A percentile compares a stretch with the other conserved stretches of the same genome.
Conservation (phyloP, 2,797 vertebrate genomes). For the Xyrichtys novacula region DNA sequence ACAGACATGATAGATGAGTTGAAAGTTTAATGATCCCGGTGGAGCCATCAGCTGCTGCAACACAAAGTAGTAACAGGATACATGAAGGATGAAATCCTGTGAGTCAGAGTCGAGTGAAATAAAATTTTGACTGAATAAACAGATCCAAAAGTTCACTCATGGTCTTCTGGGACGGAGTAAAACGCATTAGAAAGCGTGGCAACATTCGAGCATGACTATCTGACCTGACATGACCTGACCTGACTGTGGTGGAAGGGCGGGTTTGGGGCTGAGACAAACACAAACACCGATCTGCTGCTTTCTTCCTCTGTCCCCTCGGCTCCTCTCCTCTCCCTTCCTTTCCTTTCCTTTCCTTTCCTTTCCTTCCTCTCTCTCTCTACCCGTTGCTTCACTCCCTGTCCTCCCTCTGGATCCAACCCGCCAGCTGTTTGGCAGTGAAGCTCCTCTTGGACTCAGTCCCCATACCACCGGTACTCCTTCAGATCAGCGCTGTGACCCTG, state of each 20-base stretch:
- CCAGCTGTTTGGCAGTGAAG: constrained; percentile 65
- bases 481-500: constrained; percentile 22
- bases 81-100: constrained; percentile 20
- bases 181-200: neutral
- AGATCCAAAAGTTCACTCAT: neutral
- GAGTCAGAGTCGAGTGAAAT: constrained; percentile 15
- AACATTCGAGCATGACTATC: neutral
- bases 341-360: too few relatives aligned
- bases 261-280: neutral
- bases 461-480: constrained; percentile 51
- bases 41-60: constrained; percentile 16
- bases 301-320: constrained; percentile 35
- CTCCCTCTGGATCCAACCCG: constrained; percentile 60
- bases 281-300: constrained; percentile 13
- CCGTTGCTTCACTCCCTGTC: constrained; percentile 8
- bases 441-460: constrained; percentile 31
- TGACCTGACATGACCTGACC: too few relatives aligned
- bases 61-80: constrained; percentile 33
- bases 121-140: constrained; percentile 13
- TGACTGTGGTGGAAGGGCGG: too few relatives aligned
- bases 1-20: constrained; percentile 50
- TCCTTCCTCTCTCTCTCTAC: constrained; percentile 38
- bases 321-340: constrained; percentile 32
- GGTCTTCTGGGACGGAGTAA: neutral
- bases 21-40: constrained; percentile 51